A percentile compares a stretch with the other conserved stretches of the same genome.
Conservation (phyloP, 2,888 invertebrate species). For the Noctua comes region DNA sequence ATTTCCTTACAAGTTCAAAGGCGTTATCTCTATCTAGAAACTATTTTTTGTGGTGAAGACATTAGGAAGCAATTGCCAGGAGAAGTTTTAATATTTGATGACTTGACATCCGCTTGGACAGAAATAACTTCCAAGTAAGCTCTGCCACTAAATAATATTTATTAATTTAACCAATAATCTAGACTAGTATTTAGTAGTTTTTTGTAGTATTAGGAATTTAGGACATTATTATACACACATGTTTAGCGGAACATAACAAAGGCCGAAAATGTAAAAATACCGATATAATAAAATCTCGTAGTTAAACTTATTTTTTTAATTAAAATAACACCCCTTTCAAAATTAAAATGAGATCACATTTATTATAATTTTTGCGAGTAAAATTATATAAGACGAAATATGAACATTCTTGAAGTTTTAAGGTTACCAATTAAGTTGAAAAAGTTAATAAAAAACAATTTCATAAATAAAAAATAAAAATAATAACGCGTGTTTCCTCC, state of each 20-base stretch:
- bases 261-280: too few species aligned
- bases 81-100: constrained; percentile 94
- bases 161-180: background rate
- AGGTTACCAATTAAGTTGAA: too few species aligned
- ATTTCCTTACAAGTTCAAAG: constrained; percentile 95
- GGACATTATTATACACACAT: background rate
- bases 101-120: constrained; percentile 93
- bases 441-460: too few species aligned
- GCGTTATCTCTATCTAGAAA: constrained; percentile 96
- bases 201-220: background rate
- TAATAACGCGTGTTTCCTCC: too few species aligned
- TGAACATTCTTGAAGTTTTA: too few species aligned
- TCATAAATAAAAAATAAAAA: too few species aligned
- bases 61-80: constrained; percentile 95
- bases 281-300: too few species aligned
- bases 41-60: constrained; percentile 96
- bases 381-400: background rate
- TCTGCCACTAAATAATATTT: constrained; percentile 17
- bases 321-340: background rate
- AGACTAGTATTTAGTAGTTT: background rate
- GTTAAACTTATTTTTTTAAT: too few species aligned
- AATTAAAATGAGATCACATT: background rate
- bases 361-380: background rate
- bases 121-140: constrained; percentile 91
- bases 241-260: too few species aligned